These are phyloP conservation scores for Hemicordylus capensis DNA, from an alignment of 2,113 vertebrate genomes.

Conservation along the genomic window DNA sequence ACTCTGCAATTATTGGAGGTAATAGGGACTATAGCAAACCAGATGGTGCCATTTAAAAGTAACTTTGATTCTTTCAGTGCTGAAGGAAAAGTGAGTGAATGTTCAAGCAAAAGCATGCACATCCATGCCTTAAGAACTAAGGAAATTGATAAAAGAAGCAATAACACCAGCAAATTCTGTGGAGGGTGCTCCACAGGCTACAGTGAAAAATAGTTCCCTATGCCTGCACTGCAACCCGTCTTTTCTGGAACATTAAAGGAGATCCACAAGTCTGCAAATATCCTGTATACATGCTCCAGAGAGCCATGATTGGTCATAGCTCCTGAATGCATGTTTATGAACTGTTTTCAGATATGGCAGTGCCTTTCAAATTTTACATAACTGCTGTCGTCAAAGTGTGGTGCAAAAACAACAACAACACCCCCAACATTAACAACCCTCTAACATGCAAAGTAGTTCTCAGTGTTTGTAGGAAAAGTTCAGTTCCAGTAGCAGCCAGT, in stretches of 20 bases:
- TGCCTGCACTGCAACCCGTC: not conserved
- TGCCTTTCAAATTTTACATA: not conserved
- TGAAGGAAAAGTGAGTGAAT: not conserved
- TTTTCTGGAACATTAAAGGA: not conserved
- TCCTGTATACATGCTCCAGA: not conserved
- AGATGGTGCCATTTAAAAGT: not conserved
- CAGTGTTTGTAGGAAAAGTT: not conserved
- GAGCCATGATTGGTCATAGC: not conserved
- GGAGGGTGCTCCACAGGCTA: not conserved
- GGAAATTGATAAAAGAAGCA: not conserved
- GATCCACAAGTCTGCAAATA: not conserved
- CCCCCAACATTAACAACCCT: no score
- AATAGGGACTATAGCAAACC: conserved; percentile 60
- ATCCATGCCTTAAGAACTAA: not conserved
- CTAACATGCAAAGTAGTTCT: not conserved
- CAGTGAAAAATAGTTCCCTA: no score
- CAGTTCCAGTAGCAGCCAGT: no score
- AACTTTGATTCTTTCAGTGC: not conserved
- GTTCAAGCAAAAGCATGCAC: not conserved
- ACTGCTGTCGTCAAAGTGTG: not conserved
- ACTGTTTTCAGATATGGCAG: not conserved
- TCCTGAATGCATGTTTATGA: not conserved
- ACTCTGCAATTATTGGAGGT: conserved; percentile 95
- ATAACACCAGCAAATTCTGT: not conserved
- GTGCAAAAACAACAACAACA: not conserved